Evolutionary conservation across 2,888 invertebrate species (phyloP).

Genomic region (Drosophila rellima): DNA sequence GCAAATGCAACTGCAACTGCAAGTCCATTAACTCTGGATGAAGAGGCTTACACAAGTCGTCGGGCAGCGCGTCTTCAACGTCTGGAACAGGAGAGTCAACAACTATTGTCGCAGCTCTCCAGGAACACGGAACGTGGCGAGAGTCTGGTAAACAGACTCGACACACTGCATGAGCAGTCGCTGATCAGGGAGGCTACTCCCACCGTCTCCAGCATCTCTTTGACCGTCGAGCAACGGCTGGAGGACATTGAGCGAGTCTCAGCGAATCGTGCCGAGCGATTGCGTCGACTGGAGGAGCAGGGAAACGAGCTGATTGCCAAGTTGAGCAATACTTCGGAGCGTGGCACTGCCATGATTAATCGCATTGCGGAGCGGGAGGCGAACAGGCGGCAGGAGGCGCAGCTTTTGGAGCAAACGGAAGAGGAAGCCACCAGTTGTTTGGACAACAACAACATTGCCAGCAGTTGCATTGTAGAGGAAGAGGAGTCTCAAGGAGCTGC

Average conservation of each 20-base stretch:
- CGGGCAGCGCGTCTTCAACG: slow-evolving; percentile 84
- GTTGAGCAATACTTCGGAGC: slow-evolving; percentile 80
- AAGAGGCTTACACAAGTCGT: slow-evolving; percentile 79
- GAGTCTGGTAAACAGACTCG: slow-evolving; percentile 71
- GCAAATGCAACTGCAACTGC: neutral
- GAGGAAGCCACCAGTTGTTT: slow-evolving; percentile 46
- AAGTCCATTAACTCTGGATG: slow-evolving; percentile 73
- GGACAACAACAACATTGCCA: slow-evolving; percentile 68
- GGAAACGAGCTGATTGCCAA: slow-evolving; percentile 89
- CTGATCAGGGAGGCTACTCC: slow-evolving; percentile 7
- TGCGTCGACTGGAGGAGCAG: slow-evolving; percentile 91
- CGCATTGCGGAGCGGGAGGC: slow-evolving; percentile 81
- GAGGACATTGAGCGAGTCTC: slow-evolving; percentile 83
- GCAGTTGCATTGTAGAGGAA: slow-evolving; percentile 71
- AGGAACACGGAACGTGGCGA: slow-evolving; percentile 78
- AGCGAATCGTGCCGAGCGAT: slow-evolving; percentile 78
- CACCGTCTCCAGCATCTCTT: slow-evolving; percentile 47
- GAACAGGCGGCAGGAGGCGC: slow-evolving; percentile 63
- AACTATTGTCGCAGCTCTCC: slow-evolving; percentile 87
- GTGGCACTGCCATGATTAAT: slow-evolving; percentile 83
- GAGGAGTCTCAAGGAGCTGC: slow-evolving; percentile 40
- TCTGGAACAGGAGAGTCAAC: slow-evolving; percentile 93
- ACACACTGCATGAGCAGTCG: slow-evolving; percentile 78
- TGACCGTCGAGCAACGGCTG: slow-evolving; percentile 76
- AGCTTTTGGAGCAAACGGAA: slow-evolving; percentile 59